phyloP scores from a whole-genome alignment of 2,888 invertebrate genomes.

The Pyralis farinalis region DNA sequence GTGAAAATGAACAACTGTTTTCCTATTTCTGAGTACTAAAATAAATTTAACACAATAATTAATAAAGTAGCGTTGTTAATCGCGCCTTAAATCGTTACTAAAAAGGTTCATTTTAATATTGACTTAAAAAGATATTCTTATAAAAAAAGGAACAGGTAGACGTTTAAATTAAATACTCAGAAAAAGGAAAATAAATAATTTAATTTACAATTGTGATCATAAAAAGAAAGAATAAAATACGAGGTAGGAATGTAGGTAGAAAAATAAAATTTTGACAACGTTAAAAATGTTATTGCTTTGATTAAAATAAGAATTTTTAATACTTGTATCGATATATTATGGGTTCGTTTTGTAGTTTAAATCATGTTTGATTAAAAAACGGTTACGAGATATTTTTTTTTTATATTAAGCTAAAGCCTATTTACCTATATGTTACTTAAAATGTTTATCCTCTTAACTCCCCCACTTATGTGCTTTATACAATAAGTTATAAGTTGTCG shows the following conservation, averaged over 20 bases:
- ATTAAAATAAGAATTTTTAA: not conserved
- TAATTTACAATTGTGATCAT: slow-evolving; percentile 27
- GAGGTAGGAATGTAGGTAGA: slow-evolving; percentile 59
- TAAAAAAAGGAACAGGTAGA: too few relatives aligned
- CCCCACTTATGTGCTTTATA: not conserved
- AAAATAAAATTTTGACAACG: slow-evolving; percentile 46
- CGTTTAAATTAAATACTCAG: too few relatives aligned
- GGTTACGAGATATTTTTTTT: not conserved
- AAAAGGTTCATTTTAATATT: too few relatives aligned
- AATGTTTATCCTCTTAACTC: not conserved
- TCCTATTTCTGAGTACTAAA: slow-evolving; percentile 1
- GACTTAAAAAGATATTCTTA: too few relatives aligned
- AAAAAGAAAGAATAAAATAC: slow-evolving; percentile 32
- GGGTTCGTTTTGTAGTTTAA: slow-evolving; percentile 1
- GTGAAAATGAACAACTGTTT: slow-evolving; percentile 10
- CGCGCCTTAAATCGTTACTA: too few relatives aligned
- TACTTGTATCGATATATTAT: too few relatives aligned
- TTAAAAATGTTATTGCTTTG: slow-evolving; percentile 21
- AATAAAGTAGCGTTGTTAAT: too few relatives aligned
- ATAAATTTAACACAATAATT: slow-evolving; percentile 10
- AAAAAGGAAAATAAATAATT: too few relatives aligned
- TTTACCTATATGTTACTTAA: not conserved
- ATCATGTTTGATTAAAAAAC: not conserved
- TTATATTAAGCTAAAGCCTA: not conserved
- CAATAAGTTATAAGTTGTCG: not conserved